Percentiles rank a stretch among this genome's conserved stretches.
These are phyloP conservation scores for Aldabrachelys gigantea DNA, from an alignment of 2,113 vertebrate species.

Conservation along the genomic window DNA sequence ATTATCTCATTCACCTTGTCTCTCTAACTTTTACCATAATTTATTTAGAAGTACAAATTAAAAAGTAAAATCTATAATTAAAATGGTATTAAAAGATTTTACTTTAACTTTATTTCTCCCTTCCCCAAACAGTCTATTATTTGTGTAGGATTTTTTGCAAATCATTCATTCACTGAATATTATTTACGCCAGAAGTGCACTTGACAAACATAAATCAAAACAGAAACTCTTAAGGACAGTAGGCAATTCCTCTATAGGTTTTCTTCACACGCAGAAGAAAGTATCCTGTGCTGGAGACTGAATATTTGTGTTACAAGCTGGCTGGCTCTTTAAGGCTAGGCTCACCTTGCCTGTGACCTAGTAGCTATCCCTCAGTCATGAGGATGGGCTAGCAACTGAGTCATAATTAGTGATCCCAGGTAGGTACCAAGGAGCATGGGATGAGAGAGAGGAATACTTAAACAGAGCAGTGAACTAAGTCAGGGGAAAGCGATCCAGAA, in stretches of 20 bases:
- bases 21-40: not conserved
- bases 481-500: too few relatives aligned
- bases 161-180: not conserved
- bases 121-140: not conserved
- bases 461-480: too few relatives aligned
- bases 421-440: too few relatives aligned
- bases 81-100: not conserved
- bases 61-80: not conserved
- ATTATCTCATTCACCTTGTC: not conserved
- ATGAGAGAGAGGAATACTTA: too few relatives aligned
- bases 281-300: rapidly evolving
- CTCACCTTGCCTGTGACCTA: too few relatives aligned
- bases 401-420: too few relatives aligned
- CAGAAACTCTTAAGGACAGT: not conserved
- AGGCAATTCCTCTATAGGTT: not conserved
- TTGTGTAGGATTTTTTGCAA: not conserved
- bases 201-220: not conserved
- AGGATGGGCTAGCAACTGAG: too few relatives aligned
- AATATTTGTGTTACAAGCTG: too few relatives aligned
- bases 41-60: not conserved
- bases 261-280: not conserved
- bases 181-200: not conserved
- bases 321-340: too few relatives aligned
- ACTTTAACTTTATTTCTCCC: not conserved
- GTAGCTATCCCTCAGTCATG: too few relatives aligned